These are phyloP conservation scores for Callorhinus ursinus DNA, from an alignment of 2,113 vertebrate species.

Conservation along the genomic window DNA sequence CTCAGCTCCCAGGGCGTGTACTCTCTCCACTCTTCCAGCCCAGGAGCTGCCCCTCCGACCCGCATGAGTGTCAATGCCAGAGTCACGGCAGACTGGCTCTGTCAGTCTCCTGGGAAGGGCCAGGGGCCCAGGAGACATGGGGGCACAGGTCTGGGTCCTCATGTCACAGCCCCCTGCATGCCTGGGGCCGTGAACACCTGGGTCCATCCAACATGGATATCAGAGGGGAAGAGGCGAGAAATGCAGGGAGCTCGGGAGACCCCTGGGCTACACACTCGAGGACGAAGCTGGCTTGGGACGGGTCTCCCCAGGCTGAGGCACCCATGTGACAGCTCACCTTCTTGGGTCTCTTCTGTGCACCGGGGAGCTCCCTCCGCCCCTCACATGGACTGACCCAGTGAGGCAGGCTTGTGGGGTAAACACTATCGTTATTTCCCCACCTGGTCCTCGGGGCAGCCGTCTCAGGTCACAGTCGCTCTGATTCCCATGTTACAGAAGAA, in stretches of 20 bases:
- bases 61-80: rapidly evolving
- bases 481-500: background rate
- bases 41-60: background rate
- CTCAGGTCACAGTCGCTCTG: rapidly evolving
- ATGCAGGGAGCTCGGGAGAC: background rate
- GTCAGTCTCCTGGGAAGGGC: background rate
- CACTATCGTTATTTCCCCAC: rapidly evolving
- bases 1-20: background rate
- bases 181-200: background rate
- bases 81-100: rapidly evolving
- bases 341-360: background rate
- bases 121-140: background rate
- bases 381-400: rapidly evolving
- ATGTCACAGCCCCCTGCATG: rapidly evolving
- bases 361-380: background rate
- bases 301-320: background rate
- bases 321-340: rapidly evolving
- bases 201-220: too few species aligned
- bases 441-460: background rate
- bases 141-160: rapidly evolving
- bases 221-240: background rate
- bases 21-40: background rate
- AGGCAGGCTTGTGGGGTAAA: background rate
- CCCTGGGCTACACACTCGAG: background rate
- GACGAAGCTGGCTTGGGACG: background rate